Conservation (phyloP, 2,797 vertebrate genomes). For the Calcarius lapponicus region DNA sequence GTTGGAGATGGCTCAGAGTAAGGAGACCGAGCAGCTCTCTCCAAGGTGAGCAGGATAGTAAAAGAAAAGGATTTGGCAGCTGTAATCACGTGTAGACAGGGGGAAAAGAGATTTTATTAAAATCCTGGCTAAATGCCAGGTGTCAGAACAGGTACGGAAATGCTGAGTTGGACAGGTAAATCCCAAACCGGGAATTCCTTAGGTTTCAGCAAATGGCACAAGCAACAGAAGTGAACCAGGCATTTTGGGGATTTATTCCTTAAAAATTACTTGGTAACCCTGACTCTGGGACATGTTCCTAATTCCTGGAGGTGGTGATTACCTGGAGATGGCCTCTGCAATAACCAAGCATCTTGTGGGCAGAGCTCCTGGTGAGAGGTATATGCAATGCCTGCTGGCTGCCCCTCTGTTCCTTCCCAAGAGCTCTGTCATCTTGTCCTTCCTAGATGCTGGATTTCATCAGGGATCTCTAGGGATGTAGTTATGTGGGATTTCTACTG, state of each 20-base stretch:
- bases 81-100: fast-evolving
- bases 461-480: neutral
- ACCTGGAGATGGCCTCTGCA: neutral
- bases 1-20: neutral
- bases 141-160: neutral
- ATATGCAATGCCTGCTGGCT: neutral
- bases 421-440: neutral
- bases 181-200: neutral
- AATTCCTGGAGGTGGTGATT: neutral
- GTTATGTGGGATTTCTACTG: neutral
- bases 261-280: too few relatives aligned
- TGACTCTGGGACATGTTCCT: neutral
- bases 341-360: neutral
- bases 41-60: neutral
- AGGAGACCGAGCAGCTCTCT: neutral
- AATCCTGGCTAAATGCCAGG: neutral
- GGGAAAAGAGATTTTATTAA: neutral
- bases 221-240: fast-evolving
- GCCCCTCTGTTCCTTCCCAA: neutral
- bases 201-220: neutral
- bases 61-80: neutral
- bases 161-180: neutral
- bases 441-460: neutral
- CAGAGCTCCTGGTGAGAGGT: neutral
- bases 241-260: neutral